Evolutionary conservation across 2,113 vertebrate genomes (phyloP).

Genomic region (Hemicordylus capensis): DNA sequence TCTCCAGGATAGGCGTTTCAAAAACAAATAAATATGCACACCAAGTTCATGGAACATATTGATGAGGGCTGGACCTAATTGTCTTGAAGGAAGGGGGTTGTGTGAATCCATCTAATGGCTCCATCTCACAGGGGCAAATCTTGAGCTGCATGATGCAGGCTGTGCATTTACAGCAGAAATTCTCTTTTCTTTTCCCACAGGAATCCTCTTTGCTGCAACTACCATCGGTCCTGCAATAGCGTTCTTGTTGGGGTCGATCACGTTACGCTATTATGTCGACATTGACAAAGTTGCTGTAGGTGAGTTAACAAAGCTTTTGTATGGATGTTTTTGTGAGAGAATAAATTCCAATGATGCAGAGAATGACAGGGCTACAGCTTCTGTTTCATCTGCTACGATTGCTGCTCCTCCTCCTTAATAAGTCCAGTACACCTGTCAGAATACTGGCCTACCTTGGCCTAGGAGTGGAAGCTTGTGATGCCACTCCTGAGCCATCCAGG

Average conservation of each 20-base stretch:
- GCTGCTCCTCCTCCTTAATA: background rate
- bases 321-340: background rate
- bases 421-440: background rate
- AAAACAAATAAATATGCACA: background rate
- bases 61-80: background rate
- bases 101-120: background rate
- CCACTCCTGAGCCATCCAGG: background rate
- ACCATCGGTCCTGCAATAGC: slow-evolving; percentile 86
- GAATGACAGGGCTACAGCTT: background rate
- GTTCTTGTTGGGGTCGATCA: slow-evolving; percentile 84
- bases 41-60: background rate
- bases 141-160: background rate
- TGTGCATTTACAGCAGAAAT: background rate
- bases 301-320: slow-evolving; percentile 54
- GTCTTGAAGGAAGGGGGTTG: background rate
- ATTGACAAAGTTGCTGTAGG: slow-evolving; percentile 82
- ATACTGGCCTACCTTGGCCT: background rate
- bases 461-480: background rate
- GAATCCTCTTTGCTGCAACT: slow-evolving; percentile 88
- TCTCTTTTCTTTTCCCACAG: slow-evolving; percentile 62
- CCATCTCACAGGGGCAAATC: background rate
- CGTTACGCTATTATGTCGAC: slow-evolving; percentile 88
- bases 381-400: background rate
- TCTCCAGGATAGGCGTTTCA: too few relatives aligned
- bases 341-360: background rate